These are phyloP conservation scores for Drosophila kurseongensis DNA, from an alignment of 1,140 invertebrate genomes.

Conservation along the genomic window DNA sequence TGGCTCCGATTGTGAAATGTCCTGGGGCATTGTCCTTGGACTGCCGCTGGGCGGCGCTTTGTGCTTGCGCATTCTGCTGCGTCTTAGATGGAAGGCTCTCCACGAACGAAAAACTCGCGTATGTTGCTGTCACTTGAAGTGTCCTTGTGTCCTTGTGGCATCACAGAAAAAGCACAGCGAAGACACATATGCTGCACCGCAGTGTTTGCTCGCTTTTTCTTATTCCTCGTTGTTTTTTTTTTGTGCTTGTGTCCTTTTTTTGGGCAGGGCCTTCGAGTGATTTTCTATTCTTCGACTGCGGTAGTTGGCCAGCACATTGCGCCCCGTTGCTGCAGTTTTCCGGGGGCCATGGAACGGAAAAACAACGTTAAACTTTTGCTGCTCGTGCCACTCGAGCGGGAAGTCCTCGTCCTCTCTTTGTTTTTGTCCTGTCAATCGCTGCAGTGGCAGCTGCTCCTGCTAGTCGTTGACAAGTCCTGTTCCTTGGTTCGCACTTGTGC, in stretches of 20 bases:
- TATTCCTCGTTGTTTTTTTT: conserved; percentile 5
- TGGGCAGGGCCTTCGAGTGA: conserved; percentile 29
- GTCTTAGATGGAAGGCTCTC: conserved; percentile 43
- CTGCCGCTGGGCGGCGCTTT: conserved; percentile 75
- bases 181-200: conserved; percentile 64
- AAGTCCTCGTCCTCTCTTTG: conserved; percentile 44
- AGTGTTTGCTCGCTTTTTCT: conserved; percentile 23
- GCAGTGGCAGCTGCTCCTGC: conserved; percentile 50
- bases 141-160: conserved; percentile 74
- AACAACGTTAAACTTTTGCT: conserved; percentile 36
- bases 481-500: conserved; percentile 57
- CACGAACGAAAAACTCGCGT: conserved; percentile 53
- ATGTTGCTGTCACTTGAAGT: conserved; percentile 72
- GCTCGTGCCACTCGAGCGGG: conserved; percentile 59
- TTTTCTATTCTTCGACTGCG: conserved; percentile 51
- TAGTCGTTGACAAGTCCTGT: conserved; percentile 51
- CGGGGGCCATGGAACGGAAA: conserved; percentile 20
- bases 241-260: conserved; percentile 19
- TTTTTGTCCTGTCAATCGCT: conserved; percentile 78
- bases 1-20: conserved; percentile 35
- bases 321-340: conserved; percentile 40
- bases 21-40: conserved; percentile 62
- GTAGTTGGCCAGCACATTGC: conserved; percentile 66
- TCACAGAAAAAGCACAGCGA: conserved; percentile 51
- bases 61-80: conserved; percentile 71